Conservation (phyloP, 2,113 vertebrate species). For the Gallinago undulata region DNA sequence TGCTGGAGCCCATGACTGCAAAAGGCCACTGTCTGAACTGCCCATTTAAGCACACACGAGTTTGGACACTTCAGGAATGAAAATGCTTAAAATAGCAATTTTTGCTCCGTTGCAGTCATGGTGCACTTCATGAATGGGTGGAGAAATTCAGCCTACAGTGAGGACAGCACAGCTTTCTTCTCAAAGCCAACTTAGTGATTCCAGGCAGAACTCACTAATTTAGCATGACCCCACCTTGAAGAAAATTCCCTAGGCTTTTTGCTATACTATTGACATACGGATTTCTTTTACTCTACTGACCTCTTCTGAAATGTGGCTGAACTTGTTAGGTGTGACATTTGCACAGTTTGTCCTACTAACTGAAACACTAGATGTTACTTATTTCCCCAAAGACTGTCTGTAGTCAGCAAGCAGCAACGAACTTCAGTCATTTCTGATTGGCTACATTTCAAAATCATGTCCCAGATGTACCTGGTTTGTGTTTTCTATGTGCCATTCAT, state of each 20-base stretch:
- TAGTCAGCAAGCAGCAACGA: not conserved
- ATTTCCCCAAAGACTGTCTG: not conserved
- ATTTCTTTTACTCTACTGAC: slow-evolving; percentile 54
- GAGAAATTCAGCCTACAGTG: not conserved
- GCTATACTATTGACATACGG: not conserved
- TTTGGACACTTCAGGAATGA: not conserved
- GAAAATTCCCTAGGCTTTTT: not conserved
- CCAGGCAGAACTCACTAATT: not conserved
- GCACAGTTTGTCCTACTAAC: slow-evolving; percentile 24
- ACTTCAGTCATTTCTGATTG: slow-evolving; percentile 20
- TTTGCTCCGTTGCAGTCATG: not conserved
- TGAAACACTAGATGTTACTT: slow-evolving; percentile 40
- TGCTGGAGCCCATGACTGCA: not conserved
- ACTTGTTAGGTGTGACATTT: not conserved
- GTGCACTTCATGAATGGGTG: not conserved
- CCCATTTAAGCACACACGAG: rapidly evolving
- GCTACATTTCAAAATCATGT: slow-evolving; percentile 8
- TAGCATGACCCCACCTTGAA: not conserved
- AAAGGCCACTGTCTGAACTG: not conserved
- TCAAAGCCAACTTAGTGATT: not conserved
- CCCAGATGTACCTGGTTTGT: not conserved
- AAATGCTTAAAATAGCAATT: not conserved
- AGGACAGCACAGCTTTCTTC: not conserved
- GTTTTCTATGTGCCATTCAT: slow-evolving; percentile 1
- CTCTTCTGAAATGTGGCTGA: slow-evolving; percentile 49